A percentile compares a stretch with the other conserved stretches of the same genome.
Conservation (phyloP, 2,888 invertebrate genomes). For the Laspeyria flexula region DNA sequence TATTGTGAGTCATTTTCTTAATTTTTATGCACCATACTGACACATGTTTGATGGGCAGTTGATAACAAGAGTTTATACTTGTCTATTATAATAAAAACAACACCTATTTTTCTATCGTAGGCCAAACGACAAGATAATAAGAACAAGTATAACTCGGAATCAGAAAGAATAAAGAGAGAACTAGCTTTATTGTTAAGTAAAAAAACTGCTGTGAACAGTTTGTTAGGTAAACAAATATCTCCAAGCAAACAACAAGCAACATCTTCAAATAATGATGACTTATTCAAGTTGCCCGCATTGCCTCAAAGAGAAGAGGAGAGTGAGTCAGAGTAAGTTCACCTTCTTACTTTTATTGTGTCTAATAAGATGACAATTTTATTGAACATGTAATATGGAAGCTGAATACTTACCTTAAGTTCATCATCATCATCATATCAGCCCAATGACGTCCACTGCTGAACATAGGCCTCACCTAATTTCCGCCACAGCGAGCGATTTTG, state of each 20-base stretch:
- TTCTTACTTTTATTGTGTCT: not conserved
- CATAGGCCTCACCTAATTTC: too few relatives aligned
- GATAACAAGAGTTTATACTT: not conserved
- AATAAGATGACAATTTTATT: not conserved
- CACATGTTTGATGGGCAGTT: constrained; percentile 7
- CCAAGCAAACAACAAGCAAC: constrained; percentile 63
- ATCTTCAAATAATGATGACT: constrained; percentile 78
- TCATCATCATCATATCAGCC: too few relatives aligned
- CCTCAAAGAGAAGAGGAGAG: constrained; percentile 65
- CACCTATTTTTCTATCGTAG: constrained; percentile 72
- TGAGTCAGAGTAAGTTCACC: constrained; percentile 79
- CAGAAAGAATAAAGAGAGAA: constrained; percentile 90
- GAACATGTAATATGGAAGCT: too few relatives aligned
- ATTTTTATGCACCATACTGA: not conserved
- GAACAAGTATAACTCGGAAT: constrained; percentile 89
- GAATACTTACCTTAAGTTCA: too few relatives aligned
- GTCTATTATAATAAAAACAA: not conserved
- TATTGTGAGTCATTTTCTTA: constrained; percentile 88
- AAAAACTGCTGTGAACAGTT: constrained; percentile 91
- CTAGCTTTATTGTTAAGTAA: constrained; percentile 90
- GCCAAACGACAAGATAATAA: constrained; percentile 91
- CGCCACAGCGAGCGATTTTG: too few relatives aligned
- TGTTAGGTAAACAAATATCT: constrained; percentile 85
- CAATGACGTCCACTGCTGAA: too few relatives aligned
- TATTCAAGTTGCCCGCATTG: constrained; percentile 88